phyloP scores from a whole-genome alignment of 2,888 invertebrate species.

The Crossocerus cetratus region DNA sequence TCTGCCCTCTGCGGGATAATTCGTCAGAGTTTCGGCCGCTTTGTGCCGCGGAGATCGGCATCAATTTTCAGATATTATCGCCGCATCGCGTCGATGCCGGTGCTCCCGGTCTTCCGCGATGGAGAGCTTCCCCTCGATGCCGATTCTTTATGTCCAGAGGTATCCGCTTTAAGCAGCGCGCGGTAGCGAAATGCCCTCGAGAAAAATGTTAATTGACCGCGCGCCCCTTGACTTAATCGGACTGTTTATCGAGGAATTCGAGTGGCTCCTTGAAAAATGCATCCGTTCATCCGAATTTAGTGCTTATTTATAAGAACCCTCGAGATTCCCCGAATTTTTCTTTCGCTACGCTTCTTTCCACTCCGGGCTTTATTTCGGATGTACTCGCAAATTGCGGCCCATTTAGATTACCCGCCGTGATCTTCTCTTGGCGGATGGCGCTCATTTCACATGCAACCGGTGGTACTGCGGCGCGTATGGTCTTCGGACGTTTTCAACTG shows the following conservation, averaged over 20 bases:
- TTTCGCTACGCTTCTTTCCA: too few relatives aligned
- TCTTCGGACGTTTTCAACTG: conserved; percentile 46
- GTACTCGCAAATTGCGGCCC: too few relatives aligned
- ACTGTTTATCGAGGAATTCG: conserved; percentile 10
- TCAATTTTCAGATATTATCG: conserved; percentile 44
- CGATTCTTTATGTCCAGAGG: conserved; percentile 1
- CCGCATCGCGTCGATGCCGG: conserved; percentile 46
- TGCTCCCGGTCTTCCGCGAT: conserved; percentile 62
- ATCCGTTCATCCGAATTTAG: conserved; percentile 18
- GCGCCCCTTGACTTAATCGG: conserved; percentile 25
- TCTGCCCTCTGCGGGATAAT: not conserved
- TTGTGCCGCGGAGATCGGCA: conserved; percentile 36
- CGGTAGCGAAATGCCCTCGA: conserved; percentile 4
- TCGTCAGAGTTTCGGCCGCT: conserved; percentile 30
- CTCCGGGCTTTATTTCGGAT: too few relatives aligned
- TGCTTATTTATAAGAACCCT: not conserved
- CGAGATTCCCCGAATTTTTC: not conserved
- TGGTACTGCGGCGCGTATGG: not conserved
- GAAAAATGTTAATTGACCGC: conserved; percentile 20
- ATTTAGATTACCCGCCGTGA: not conserved
- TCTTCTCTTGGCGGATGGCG: not conserved
- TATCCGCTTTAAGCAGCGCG: conserved; percentile 4
- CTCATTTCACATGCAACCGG: not conserved
- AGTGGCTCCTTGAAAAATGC: not conserved
- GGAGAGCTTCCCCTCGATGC: conserved; percentile 59